Percentiles rank a stretch among this genome's conserved stretches.
Evolutionary conservation across 2,113 vertebrate species (phyloP).

Genomic region (Mastomys natalensis): DNA sequence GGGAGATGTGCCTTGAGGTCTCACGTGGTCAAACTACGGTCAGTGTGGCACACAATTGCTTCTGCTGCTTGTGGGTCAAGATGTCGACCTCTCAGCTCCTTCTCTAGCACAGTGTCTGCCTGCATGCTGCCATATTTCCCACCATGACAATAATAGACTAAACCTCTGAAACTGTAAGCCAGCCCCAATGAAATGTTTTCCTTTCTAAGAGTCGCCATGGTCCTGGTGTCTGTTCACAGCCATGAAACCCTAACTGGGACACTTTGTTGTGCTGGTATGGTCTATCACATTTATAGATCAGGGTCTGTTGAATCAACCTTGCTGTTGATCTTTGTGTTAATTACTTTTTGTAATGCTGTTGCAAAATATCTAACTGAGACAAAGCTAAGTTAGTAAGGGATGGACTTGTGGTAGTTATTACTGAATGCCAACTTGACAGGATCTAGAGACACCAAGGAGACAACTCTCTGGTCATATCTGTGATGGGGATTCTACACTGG

Average conservation of each 20-base stretch:
- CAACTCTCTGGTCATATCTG: no score
- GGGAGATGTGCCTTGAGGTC: neutral
- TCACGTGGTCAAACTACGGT: neutral
- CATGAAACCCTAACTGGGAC: neutral
- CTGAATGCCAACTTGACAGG: no score
- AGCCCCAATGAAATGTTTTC: neutral
- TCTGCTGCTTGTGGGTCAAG: neutral
- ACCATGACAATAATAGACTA: no score
- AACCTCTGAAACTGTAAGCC: neutral
- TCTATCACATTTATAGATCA: neutral
- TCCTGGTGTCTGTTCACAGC: neutral
- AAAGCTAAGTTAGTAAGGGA: neutral
- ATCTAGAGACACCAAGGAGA: no score
- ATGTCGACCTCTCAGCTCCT: neutral
- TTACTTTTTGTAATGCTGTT: neutral
- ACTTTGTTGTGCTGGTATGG: neutral
- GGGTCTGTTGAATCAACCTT: neutral
- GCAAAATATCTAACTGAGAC: neutral
- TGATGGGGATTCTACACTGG: no score
- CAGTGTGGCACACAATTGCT: neutral
- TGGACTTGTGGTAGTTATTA: no score
- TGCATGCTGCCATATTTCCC: no score
- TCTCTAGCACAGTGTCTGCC: neutral
- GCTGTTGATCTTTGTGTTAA: neutral
- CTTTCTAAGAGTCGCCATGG: neutral